phyloP scores from a whole-genome alignment of 2,797 vertebrate genomes.

The Bovichtus variegatus region DNA sequence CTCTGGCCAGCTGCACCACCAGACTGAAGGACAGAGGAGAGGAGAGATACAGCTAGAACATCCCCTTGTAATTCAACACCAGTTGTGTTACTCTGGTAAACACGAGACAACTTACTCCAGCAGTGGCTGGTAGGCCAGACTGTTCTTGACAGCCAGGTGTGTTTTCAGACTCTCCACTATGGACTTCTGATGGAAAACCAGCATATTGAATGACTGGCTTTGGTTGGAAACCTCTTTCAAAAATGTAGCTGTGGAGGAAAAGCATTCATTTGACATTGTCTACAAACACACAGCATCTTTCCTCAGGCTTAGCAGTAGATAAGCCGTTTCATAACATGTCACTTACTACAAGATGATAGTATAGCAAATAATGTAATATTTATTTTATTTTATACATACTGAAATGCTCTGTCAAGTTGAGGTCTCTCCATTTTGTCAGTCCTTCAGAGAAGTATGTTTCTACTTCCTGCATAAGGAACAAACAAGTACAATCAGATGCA shows the following conservation, averaged over 20 bases:
- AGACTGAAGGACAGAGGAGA: constrained; percentile 81
- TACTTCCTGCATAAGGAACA: constrained; percentile 86
- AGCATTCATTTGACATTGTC: background rate
- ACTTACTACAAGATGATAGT: background rate
- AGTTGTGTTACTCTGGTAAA: background rate
- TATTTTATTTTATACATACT: constrained; percentile 83
- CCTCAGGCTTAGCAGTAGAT: background rate
- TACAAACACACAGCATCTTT: background rate
- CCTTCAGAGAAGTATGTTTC: constrained; percentile 97
- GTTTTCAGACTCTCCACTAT: constrained; percentile 93
- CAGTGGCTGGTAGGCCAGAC: constrained; percentile 92
- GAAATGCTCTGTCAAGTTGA: constrained; percentile 95
- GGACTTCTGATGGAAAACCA: constrained; percentile 93
- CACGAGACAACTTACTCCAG: constrained; percentile 90
- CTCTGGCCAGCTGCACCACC: constrained; percentile 95
- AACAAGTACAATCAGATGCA: background rate
- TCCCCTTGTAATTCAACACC: background rate
- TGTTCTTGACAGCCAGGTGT: constrained; percentile 90
- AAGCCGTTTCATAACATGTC: too few relatives aligned
- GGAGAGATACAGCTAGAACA: background rate
- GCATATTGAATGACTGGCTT: constrained; percentile 95
- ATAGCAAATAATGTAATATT: background rate
- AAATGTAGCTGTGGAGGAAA: constrained; percentile 87
- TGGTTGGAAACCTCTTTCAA: constrained; percentile 91
- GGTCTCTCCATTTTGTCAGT: constrained; percentile 95